Base-by-base conservation (phyloP, 1,140 invertebrate genomes). In the Onthophagus taurus region DNA sequence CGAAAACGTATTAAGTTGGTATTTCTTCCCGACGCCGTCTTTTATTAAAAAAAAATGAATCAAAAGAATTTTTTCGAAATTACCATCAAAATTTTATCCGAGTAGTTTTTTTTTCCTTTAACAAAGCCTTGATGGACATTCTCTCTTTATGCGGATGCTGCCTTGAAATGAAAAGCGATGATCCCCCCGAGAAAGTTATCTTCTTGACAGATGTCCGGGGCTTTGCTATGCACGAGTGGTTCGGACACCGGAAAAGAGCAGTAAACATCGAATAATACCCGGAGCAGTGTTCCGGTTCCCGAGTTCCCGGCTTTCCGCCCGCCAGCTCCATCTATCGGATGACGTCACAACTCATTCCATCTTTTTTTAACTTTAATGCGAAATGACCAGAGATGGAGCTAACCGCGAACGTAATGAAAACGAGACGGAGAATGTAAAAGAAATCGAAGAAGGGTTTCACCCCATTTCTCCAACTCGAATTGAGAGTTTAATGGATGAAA, bases 211-310 rank as follows among this genome's bases (percentile, higher is more conserved):
- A 43, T 43, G 41, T 43, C 41, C 30, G 41, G 21, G 21, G n/a
- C 23, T 43, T 43, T 43, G n/a, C 18, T 43, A 43, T 43, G 30
- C 41, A 43, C 41, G 41, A 43, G 41, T 43, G 41, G n/a, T 17
- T 43, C 41, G 41, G 29, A 31, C 41, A 43, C 41, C 41, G 41
- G 41, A 43, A 43, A 31, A 43, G 41, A 26, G 41, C 41, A 43
- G 41, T 43, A 43, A 43, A 43, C 41, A 43, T 43, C 41, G 41
- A 4, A 43, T 43, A 43, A 43, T 43, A 34, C 31, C 41, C 31
- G 41, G 41, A 43, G 16, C 33, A n/a, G 18, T 19, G 29, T 43
- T 43, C 41, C 41, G 41, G 41, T 43, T 11, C 29, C 29, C 29
- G 18, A 33, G 29, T 18, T 31, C 19, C 20, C 29, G 19, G 31